Evolutionary conservation across 2,113 vertebrate genomes (phyloP).

Genomic region (Rousettus leschenaultii): DNA sequence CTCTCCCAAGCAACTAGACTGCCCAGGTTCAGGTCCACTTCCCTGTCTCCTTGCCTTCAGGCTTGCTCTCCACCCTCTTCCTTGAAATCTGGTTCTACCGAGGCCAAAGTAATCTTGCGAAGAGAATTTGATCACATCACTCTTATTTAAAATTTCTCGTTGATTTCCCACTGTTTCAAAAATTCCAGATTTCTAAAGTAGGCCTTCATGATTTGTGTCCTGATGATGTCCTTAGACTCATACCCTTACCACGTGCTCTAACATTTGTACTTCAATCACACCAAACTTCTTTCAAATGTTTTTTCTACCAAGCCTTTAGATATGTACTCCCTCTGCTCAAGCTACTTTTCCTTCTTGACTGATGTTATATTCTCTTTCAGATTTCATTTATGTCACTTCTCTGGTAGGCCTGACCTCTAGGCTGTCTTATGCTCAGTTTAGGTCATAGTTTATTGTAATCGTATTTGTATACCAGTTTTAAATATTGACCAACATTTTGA

Average conservation of each 20-base stretch:
- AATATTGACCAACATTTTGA: not conserved
- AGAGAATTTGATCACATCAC: not conserved
- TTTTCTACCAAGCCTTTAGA: not conserved
- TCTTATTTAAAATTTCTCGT: not conserved
- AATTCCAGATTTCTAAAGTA: not conserved
- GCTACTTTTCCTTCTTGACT: not conserved
- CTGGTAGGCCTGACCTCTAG: rapidly evolving
- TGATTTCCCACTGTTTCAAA: not conserved
- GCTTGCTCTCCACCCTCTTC: not conserved
- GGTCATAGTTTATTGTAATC: not conserved
- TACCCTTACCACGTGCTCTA: not conserved
- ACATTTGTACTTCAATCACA: not conserved
- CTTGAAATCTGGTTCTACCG: not conserved
- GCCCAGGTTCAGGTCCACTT: not conserved
- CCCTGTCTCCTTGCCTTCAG: not conserved
- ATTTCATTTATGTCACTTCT: not conserved
- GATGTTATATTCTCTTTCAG: not conserved
- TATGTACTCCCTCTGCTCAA: not conserved
- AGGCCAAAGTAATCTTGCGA: not conserved
- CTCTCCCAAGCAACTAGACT: no score
- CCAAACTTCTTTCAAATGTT: not conserved
- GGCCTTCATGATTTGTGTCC: not conserved
- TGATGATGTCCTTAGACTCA: not conserved
- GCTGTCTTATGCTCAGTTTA: not conserved
- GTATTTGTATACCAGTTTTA: not conserved